Percentiles rank a stretch among this genome's conserved stretches.
Conservation (phyloP, 2,797 vertebrate genomes). For the Nyctibius grandis region DNA sequence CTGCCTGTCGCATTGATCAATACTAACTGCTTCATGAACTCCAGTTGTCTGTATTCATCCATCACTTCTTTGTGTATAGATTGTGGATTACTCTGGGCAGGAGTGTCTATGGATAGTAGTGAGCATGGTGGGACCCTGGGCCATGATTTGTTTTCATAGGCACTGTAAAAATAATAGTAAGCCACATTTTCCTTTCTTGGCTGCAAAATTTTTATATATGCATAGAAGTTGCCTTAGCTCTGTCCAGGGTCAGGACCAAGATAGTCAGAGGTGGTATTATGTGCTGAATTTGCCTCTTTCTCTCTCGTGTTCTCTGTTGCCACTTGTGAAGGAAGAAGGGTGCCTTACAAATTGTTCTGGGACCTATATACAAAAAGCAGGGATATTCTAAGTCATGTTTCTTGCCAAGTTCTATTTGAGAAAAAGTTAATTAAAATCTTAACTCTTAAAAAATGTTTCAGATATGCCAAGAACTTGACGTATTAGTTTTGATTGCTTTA, state of each 20-base stretch:
- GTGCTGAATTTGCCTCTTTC: background rate
- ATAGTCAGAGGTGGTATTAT: background rate
- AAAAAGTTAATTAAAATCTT: background rate
- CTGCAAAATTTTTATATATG: background rate
- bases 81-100: background rate
- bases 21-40: background rate
- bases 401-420: background rate
- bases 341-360: background rate
- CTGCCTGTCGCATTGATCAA: background rate
- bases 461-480: background rate
- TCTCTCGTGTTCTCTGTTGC: background rate
- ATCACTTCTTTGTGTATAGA: background rate
- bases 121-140: background rate
- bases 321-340: background rate
- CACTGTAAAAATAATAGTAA: background rate
- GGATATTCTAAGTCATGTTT: background rate
- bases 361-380: background rate
- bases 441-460: background rate
- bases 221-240: background rate
- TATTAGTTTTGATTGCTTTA: background rate
- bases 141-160: background rate
- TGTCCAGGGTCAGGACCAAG: accelerated
- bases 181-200: background rate
- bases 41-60: background rate
- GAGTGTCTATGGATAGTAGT: background rate